These are phyloP conservation scores for Echinops telfairi DNA, from an alignment of 2,113 vertebrate species.

Conservation along the genomic window DNA sequence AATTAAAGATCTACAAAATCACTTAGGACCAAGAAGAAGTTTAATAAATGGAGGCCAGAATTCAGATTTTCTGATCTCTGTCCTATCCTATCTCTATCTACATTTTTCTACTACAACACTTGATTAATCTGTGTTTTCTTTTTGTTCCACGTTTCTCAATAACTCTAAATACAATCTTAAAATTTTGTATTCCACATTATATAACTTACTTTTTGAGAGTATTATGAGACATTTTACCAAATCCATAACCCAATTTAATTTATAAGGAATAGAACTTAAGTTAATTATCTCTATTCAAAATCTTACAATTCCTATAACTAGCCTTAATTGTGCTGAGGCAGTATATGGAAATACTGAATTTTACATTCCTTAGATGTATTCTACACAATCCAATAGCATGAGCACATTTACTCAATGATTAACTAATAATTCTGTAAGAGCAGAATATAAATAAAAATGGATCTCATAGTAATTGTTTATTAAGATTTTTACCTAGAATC, in stretches of 20 bases:
- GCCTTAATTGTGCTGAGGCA: slow-evolving; percentile 44
- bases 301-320: slow-evolving; percentile 39
- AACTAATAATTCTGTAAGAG: slow-evolving; percentile 47
- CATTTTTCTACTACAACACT: background rate
- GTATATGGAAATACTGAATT: slow-evolving; percentile 47
- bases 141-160: background rate
- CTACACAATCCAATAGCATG: slow-evolving; percentile 15
- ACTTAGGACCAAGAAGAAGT: background rate
- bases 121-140: no score
- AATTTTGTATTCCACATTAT: background rate
- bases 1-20: background rate
- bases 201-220: background rate
- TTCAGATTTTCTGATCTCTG: background rate
- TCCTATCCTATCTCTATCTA: background rate
- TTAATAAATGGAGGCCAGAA: background rate
- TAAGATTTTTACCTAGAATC: slow-evolving; percentile 39
- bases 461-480: slow-evolving; percentile 37
- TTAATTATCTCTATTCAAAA: slow-evolving; percentile 22
- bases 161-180: background rate
- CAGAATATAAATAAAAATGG: slow-evolving; percentile 8
- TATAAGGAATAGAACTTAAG: slow-evolving; percentile 21
- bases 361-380: slow-evolving; percentile 63
- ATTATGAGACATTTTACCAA: background rate
- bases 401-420: slow-evolving; percentile 33
- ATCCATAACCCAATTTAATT: background rate